Base-by-base conservation (phyloP, 2,888 invertebrate genomes). In the Clusia tigrina region DNA sequence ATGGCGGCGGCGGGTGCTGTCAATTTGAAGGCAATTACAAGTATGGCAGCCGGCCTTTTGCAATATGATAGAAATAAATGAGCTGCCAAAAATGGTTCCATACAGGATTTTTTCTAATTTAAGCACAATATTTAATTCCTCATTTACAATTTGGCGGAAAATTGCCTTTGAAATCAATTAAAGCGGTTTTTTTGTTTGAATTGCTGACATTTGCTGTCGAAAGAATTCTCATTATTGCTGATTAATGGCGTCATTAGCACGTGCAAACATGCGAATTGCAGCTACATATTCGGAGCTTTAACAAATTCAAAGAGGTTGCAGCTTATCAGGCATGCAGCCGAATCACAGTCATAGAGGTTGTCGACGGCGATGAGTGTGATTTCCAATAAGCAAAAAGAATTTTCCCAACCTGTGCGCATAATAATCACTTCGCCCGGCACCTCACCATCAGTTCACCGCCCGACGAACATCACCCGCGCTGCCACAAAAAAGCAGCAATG, bases 41-140 rank as follows among this genome's bases (percentile, higher is more conserved):
- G n/a, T n/a, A n/a, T n/a, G n/a, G 52, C 32, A 37, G 23, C 22
- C 38, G 46, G 63, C 20, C 56, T 64, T 60, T 58, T n/a, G 42
- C 42, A 3, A 42, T 3, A 48, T 20, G 48, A 48, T 48, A 60
- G 74, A 76, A 78, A 73, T 76, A 78, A 78, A 78, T 78, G 78
- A 78, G 78, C 78, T 76, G 76, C 78, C 78, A 78, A 78, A 78
- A 78, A 78, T 74, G 78, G 78, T 73, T 74, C 73, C 74, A 25
- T 57, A 57, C 57, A 25, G 3, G 22, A 46, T 57, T 46, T 22
- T 23, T 25, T 48, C 5, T n/a, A n/a, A n/a, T n/a, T n/a, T n/a
- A n/a, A n/a, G n/a, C 42, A 15, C n/a, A 3, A 32, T 32, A 32
- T 54, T 54, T 25, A n/a, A n/a, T 18, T 9, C 22, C 6, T 23